These are phyloP conservation scores for Acanthisitta chloris DNA, from an alignment of 2,113 vertebrate genomes.

Conservation along the genomic window DNA sequence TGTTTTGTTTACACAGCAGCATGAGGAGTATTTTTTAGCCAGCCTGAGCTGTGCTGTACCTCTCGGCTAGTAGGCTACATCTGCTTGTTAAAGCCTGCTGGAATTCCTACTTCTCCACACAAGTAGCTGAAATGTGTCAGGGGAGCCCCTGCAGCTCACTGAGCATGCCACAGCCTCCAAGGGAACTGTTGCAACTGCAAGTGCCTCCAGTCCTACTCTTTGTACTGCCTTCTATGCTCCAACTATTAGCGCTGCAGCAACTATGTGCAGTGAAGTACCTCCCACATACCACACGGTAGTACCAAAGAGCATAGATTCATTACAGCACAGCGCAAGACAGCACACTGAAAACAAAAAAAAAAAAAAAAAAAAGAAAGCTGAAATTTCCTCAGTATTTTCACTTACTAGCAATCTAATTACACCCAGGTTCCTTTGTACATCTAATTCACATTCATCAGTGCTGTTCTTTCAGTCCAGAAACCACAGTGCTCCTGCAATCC, in stretches of 20 bases:
- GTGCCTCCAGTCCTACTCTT: conserved; percentile 57
- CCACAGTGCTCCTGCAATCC: conserved; percentile 30
- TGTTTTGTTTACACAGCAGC: conserved; percentile 43
- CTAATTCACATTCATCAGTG: background rate
- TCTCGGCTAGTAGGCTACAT: conserved; percentile 47
- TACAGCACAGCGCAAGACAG: background rate
- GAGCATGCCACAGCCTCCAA: conserved; percentile 49
- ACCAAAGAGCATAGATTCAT: conserved; percentile 60
- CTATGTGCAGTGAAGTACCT: conserved; percentile 66
- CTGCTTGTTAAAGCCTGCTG: conserved; percentile 51
- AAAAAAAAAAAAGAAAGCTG: background rate
- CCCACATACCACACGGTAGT: conserved; percentile 65
- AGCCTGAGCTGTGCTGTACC: background rate
- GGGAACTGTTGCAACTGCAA: conserved; percentile 50
- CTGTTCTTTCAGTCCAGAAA: background rate
- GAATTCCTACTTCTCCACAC: conserved; percentile 42
- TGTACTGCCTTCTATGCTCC: conserved; percentile 64
- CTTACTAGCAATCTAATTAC: background rate
- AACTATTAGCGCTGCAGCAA: conserved; percentile 73
- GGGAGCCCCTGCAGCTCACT: conserved; percentile 43
- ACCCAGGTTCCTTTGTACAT: background rate
- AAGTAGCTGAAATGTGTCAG: background rate
- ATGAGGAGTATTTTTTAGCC: conserved; percentile 19
- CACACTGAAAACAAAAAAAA: background rate
- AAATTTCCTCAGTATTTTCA: background rate